Evolutionary conservation across 2,888 invertebrate species (phyloP), one percentile per base, ranked within the genome.

Genomic region (Antitype chi): DNA sequence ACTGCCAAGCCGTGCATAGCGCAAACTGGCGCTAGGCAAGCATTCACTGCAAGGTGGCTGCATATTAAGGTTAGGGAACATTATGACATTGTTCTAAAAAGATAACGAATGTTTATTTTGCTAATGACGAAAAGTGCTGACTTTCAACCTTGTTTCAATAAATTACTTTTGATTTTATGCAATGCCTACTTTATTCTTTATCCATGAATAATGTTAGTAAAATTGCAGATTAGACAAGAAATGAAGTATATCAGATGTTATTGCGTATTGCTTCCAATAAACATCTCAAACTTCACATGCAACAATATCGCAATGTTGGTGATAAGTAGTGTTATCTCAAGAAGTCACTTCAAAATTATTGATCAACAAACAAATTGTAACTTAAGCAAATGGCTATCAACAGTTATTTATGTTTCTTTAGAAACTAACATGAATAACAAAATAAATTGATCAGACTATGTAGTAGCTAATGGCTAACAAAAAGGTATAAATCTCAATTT

Each of bases 21-120:
- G 88, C 98, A 98, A 43, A 99, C 95, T 66, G 98, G 99, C 5
- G 98, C 98, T 70, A 99, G 94, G 90, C 99, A 99, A 1, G 99
- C 98, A 89, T 99, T 99, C 13, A 98, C 98, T 74, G 98, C 97
- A 78, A 98, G 93, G 90, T 98, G 98, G 91, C 98, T 98, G 93
- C 79, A 63, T 75, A 78, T 55, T 72, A 52, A 73, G 49, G 83
- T 87, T 89, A 88, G 77, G 85, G 81, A 89, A 84, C 73, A 79
- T 74, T 81, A 62, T 49, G 11, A 32, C 17, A 76, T 57, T 70
- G 43, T 72, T 47, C 8, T 32, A 57, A 53, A 60, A 47, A 71
- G 6, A 66, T 84, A 70, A 47, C 38, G 15, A 28, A 60, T 53
- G 52, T 57, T 62, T 53, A 43, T 67, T 25, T 72, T 60, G 49